Conservation (phyloP, 2,888 invertebrate genomes). For the Andrena camellia region DNA sequence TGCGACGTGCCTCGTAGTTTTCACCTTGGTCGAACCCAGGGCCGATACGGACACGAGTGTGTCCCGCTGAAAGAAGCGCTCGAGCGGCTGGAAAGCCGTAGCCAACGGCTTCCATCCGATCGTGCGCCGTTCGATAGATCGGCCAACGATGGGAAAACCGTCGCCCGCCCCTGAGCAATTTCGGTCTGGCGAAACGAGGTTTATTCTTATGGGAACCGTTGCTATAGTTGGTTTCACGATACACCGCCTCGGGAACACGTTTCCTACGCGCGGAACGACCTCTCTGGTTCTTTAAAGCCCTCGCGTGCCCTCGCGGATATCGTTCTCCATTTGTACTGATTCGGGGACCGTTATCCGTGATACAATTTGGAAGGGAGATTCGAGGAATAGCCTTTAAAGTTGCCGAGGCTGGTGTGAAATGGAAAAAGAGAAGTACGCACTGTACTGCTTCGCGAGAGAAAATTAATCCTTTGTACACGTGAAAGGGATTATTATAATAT, state of each 20-base stretch:
- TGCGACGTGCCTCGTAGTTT: constrained; percentile 1
- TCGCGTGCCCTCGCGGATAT: not conserved
- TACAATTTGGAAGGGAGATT: not conserved
- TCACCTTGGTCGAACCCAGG: constrained; percentile 11
- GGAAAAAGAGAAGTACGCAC: not conserved
- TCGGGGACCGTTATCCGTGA: not conserved
- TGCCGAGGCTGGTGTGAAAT: not conserved
- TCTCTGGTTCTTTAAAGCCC: not conserved
- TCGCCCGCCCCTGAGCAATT: not conserved
- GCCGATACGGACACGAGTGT: not conserved
- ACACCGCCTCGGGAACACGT: not conserved
- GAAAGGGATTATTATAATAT: no score
- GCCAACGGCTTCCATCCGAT: not conserved
- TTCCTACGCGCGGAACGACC: constrained; percentile 16
- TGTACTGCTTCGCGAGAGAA: not conserved
- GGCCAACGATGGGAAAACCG: not conserved
- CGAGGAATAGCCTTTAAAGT: not conserved
- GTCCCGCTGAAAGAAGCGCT: not conserved
- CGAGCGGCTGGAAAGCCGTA: not conserved
- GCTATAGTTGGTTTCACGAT: not conserved
- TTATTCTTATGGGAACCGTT: constrained; percentile 8
- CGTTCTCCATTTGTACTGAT: constrained; percentile 2
- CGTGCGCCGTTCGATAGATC: not conserved
- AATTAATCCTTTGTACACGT: no score
- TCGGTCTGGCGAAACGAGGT: not conserved